Evolutionary conservation across 2,113 vertebrate genomes (phyloP), one percentile per base, ranked within the genome.

Genomic region (Tetrax tetrax): DNA sequence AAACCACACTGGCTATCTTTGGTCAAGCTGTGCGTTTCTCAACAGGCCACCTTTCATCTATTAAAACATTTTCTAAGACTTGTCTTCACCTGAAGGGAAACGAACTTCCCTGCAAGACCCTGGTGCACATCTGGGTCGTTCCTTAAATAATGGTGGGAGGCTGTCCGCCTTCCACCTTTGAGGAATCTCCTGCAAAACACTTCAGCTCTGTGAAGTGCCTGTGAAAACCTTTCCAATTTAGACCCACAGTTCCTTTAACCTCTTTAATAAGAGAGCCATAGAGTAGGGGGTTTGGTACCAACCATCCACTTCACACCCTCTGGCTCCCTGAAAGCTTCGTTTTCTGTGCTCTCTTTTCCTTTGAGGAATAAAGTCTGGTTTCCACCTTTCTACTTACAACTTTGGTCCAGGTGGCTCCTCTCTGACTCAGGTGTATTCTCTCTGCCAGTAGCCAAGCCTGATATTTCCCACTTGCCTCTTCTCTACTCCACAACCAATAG

Each of bases 11-110:
- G 96, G 95, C 97, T 97, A 97, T 95, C 95, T 97, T 96, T 92
- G 96, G 94, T 97, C 97, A 96, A 96, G 96, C 97, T 97, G 96
- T 96, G 97, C 93, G 92, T 97, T 97, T 97, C 96, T 97, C 97
- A 95, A 96, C 97, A 97, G 90, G 97, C 96, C 96, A 97, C 89
- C 97, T 97, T 97, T 97, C 95, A 97, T 97, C 96, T 97, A 96
- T 95, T 96, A 97, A 97, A 97, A 94, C 95, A 95, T 96, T 97
- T 97, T 97, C 96, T 95, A 95, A 97, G 96, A 93, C 92, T 97
- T 93, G 92, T 97, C 95, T 97, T 96, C 97, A 97, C 97, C 97
- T 97, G 96, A 97, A 97, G 97, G 90, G 95, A 97, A 96, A 97
- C 87, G 95, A 97, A 96, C 96, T 97, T 95, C 96, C 95, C 96